Base-by-base conservation (phyloP, 2,888 invertebrate species). In the Charanyca ferruginea region DNA sequence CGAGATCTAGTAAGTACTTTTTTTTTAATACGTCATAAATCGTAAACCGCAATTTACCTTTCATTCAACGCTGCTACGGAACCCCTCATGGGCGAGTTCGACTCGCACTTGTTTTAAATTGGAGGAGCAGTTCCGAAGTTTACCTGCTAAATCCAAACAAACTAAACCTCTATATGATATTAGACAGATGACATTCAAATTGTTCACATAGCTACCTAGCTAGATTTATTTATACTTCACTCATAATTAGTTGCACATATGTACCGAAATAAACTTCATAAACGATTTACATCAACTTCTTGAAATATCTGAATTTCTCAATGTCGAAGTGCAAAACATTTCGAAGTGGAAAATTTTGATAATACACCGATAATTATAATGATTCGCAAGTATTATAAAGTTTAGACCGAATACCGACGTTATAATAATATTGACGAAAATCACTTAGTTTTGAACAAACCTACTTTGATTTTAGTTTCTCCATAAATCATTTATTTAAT, bases 341-440 rank as follows among this genome's bases (percentile, higher is more conserved):
- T n/a, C n/a, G n/a, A n/a, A n/a, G n/a, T n/a, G 22, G 38, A 38
- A 38, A 16, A 38, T 38, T 38, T 38, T 13, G 25, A 28, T 38
- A 22, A 22, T n/a, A 3, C 20, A 9, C 13, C 13, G 13, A 38
- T 20, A 20, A n/a, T 20, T 38, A 38, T 38, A 38, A 38, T 57
- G 45, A 57, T 55, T 32, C 2, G 23, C 6, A 57, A 23, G 59
- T 5, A 70, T 70, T 32, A 23, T 2, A n/a, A 71, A 42, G 48
- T 66, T 66, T 62, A 25, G n/a, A 48, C 41, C 41, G 25, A 11
- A 1, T 35, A n/a, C 23, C 6, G 23, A 32, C 6, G 42, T 48
- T 22, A 38, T 38, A 38, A 38, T 38, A 60, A 41, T 48, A 42
- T 59, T 48, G 41, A 35, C 23, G 41, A 8, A 23, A 59, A 70